Percentiles rank a stretch among this genome's conserved stretches.
Evolutionary conservation across 2,113 vertebrate genomes (phyloP).

Genomic region (Amblyopsis rosae): DNA sequence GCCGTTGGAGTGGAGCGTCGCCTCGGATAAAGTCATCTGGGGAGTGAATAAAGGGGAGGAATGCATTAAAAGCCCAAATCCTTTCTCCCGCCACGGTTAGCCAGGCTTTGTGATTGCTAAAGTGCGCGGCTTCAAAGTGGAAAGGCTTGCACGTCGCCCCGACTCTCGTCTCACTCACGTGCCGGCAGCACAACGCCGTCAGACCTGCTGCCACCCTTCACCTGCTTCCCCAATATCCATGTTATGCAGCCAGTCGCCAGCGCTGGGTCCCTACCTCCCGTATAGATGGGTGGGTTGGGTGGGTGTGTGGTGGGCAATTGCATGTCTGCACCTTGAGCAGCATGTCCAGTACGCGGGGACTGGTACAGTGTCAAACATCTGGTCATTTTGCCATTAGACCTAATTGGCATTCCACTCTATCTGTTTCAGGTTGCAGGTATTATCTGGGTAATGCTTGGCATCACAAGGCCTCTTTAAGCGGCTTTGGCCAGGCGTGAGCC

Average conservation of each 20-base stretch:
- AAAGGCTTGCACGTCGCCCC: constrained; percentile 65
- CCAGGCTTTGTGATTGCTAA: constrained; percentile 61
- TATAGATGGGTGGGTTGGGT: not conserved
- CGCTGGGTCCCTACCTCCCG: not conserved
- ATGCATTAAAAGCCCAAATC: constrained; percentile 68
- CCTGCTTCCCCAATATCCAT: constrained; percentile 1
- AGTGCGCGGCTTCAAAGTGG: constrained; percentile 67
- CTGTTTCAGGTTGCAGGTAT: constrained; percentile 60
- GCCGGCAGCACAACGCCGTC: not conserved
- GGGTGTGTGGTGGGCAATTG: not conserved
- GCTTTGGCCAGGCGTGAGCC: constrained; percentile 43
- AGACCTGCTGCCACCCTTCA: constrained; percentile 28
- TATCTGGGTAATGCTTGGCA: constrained; percentile 36
- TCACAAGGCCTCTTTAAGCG: constrained; percentile 17
- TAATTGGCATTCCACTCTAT: constrained; percentile 55
- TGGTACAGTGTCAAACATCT: constrained; percentile 36
- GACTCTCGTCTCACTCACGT: constrained; percentile 40
- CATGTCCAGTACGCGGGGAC: not conserved
- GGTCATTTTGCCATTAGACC: constrained; percentile 47
- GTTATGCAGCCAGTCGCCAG: constrained; percentile 7
- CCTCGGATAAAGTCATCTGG: constrained; percentile 64
- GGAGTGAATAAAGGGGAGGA: constrained; percentile 63
- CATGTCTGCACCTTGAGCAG: constrained; percentile 6
- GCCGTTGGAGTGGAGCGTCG: constrained; percentile 64
- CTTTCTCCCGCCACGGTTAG: constrained; percentile 47